Evolutionary conservation across 2,797 vertebrate species (phyloP).

Genomic region (Dromococcyx pavoninus): DNA sequence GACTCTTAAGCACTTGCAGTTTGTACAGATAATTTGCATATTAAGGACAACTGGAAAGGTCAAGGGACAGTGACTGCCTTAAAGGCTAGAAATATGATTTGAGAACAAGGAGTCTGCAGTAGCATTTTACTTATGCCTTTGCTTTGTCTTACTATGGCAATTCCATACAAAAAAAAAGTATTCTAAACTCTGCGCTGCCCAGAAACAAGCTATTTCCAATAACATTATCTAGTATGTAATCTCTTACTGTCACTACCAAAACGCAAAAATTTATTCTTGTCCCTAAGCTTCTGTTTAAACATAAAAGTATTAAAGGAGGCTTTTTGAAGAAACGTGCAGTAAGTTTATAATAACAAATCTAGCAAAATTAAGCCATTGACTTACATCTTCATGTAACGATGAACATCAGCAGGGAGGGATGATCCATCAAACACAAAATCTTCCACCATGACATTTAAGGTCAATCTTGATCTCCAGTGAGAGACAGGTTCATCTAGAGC

Average conservation of each 20-base stretch:
- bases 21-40: background rate
- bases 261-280: background rate
- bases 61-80: background rate
- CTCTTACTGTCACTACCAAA: background rate
- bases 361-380: background rate
- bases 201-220: background rate
- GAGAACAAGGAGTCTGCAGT: background rate
- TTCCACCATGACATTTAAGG: conserved; percentile 92
- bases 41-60: background rate
- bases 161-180: background rate
- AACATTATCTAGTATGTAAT: background rate
- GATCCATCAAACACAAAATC: conserved; percentile 90
- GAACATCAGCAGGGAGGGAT: conserved; percentile 91
- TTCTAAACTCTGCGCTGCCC: background rate
- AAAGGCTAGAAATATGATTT: background rate
- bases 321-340: background rate
- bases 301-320: background rate
- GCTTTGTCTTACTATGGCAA: background rate
- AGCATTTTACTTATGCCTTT: background rate
- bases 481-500: conserved; percentile 81
- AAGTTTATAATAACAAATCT: background rate
- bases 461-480: conserved; percentile 90
- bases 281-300: background rate
- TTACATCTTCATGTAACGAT: conserved; percentile 94
- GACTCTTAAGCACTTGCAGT: background rate